phyloP scores from a whole-genome alignment of 92 coral and sea anemone genomes.

The Palythoa heliodiscus region DNA sequence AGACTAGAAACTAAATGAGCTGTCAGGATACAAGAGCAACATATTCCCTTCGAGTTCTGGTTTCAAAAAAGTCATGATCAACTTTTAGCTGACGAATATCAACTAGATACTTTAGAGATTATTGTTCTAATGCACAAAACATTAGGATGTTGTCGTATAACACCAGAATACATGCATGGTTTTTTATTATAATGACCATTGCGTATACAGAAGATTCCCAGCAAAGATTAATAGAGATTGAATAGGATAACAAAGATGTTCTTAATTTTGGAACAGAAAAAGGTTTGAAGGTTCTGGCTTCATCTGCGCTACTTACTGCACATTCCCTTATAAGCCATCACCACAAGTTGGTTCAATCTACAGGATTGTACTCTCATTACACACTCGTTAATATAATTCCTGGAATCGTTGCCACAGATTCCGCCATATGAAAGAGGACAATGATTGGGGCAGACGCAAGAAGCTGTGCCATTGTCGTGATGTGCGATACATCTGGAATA shows the following conservation, averaged over 20 bases:
- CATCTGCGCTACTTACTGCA: constrained; percentile 65
- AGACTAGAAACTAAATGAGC: too few relatives aligned
- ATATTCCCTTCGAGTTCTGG: too few relatives aligned
- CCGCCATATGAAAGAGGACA: constrained; percentile 63
- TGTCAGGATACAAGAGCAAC: too few relatives aligned
- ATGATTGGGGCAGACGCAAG: constrained; percentile 55
- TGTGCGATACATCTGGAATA: constrained; percentile 60
- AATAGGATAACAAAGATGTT: neutral
- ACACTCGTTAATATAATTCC: constrained; percentile 64
- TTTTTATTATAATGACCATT: neutral
- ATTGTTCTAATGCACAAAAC: too few relatives aligned
- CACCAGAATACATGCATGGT: too few relatives aligned
- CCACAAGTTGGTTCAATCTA: constrained; percentile 42
- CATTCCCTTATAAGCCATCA: constrained; percentile 56
- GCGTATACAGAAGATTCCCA: neutral
- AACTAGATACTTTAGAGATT: too few relatives aligned
- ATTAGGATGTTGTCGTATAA: too few relatives aligned
- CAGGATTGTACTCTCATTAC: constrained; percentile 61
- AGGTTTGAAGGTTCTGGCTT: neutral
- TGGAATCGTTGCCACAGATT: constrained; percentile 66
- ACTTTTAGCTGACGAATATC: too few relatives aligned
- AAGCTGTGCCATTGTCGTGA: constrained; percentile 61
- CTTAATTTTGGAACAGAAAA: neutral
- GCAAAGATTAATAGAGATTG: neutral
- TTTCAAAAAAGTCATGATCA: too few relatives aligned